A percentile compares a stretch with the other conserved stretches of the same genome.
phyloP scores from a whole-genome alignment of 2,797 vertebrate species.

The Diceros bicornis region DNA sequence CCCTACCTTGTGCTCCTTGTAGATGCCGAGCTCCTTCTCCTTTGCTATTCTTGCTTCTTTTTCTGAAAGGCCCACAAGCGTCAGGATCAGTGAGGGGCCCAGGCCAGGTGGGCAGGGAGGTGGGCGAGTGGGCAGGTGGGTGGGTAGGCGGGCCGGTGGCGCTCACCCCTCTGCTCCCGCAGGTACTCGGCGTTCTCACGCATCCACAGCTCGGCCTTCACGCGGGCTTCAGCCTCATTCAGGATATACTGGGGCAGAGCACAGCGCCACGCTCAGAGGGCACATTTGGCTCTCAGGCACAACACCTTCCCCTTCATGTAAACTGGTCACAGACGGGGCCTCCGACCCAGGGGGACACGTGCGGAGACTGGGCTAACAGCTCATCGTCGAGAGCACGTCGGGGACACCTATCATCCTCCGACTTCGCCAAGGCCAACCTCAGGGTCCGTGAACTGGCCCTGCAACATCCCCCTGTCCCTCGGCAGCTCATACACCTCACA shows the following conservation, averaged over 20 bases:
- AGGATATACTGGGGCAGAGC: constrained; percentile 94
- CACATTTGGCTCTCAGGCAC: background rate
- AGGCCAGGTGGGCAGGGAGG: accelerated
- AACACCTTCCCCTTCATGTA: accelerated
- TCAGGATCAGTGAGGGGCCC: constrained; percentile 73
- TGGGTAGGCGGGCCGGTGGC: accelerated
- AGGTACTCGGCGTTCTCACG: constrained; percentile 97
- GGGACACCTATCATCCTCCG: background rate
- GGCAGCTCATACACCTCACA: background rate
- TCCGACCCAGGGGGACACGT: accelerated
- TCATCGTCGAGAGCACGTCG: accelerated
- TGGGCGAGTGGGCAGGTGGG: accelerated
- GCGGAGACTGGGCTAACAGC: accelerated
- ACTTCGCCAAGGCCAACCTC: background rate
- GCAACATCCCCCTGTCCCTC: background rate
- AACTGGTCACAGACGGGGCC: accelerated
- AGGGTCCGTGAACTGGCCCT: background rate
- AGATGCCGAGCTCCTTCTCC: constrained; percentile 98
- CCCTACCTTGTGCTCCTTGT: constrained; percentile 97
- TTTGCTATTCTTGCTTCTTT: constrained; percentile 97
- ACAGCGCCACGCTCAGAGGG: accelerated
- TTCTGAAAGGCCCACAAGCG: constrained; percentile 90
- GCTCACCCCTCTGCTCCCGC: constrained; percentile 96
- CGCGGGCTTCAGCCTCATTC: constrained; percentile 94
- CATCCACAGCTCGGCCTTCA: constrained; percentile 98